Base-by-base conservation (phyloP, 2,888 invertebrate species). In the Tenthredo distinguenda region DNA sequence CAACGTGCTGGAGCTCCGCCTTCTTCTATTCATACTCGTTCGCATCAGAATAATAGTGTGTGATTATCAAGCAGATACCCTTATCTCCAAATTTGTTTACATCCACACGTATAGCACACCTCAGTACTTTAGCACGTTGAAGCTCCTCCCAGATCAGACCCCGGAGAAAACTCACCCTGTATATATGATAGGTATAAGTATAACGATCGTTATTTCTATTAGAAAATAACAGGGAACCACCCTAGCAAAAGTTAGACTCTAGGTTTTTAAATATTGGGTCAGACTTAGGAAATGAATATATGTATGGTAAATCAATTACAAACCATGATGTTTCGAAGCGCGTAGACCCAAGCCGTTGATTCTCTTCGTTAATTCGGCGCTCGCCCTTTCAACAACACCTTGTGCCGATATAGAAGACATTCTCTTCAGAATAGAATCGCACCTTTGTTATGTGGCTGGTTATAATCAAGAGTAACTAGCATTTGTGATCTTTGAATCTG, bases 301-400 rank as follows among this genome's bases (percentile, higher is more conserved):
- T 50, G 10, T 55, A 55, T 31, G 18, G 18, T 77, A 50, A n/a
- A 77, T 55, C 0, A 77, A 31, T 55, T 31, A 83, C 85, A 34
- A 55, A 92, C 92, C 92, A 90, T 93, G 93, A 88, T 94, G 93
- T 88, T 95, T 95, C 88, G 95, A 95, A 86, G 95, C 96, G 89
- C 97, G 96, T 91, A 97, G 94, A 84, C 96, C 96, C 90, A 97
- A 95, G 87, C 97, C 97, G 92, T 97, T 98, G 94, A 98, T 98
- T 92, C 98, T 96, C 92, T 98, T 97, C 90, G 97, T 97, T 88
- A 98, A 95, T 94, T 98, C 98, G 88, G 98, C 98, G 90, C 97
- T 98, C 91, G 98, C 98, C 92, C 98, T 96, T 95, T 98, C 98
- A 94, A 98, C 98, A 92, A 98, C 98, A 91, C 98, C 98, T 94